Evolutionary conservation across 2,797 vertebrate species (phyloP), one percentile per base, ranked within the genome.

Genomic region (Epinephelus awoara): DNA sequence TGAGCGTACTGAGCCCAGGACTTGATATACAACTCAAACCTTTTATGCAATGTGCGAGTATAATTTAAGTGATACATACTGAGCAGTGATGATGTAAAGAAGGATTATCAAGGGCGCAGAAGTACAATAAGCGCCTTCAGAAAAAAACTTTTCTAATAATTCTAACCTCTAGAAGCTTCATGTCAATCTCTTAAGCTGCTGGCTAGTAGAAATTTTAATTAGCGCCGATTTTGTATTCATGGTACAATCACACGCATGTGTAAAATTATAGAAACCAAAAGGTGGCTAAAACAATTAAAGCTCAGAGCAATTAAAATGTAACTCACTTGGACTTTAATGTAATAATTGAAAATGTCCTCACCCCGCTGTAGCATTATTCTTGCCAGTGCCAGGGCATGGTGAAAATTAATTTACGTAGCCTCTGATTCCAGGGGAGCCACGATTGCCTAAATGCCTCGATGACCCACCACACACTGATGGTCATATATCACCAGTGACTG

Each of bases 401-500:
- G 73, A 54, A 85, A 90, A 92, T 89, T 82, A 75, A 92, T 93
- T 88, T 89, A 78, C 49, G 67, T 59, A 79, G 62, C 52, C 84
- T 71, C 57, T 58, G 74, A 71, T 85, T 92, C 73, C 63, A 71
- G 55, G 27, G 68, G 76, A 86, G 75, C 82, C 70, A 75, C 75
- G 57, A 66, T 75, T 72, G 80, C 74, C 82, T 79, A 74, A 85
- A 84, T 52, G 69, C 69, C 66, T 84, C 40, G 34, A 76, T 89
- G 85, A 90, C 86, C 92, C 79, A 67, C 80, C 72, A 57, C 84
- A 76, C 79, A 73, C 79, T 55, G 71, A 84, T 69, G 82, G 85
- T 79, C 85, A 89, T 94, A 91, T 77, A 94, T 94, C 88, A 93
- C 79, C 85, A 67, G 61, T 89, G 92, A 94, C 92, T 92, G 78